Conservation (phyloP, 2,888 invertebrate genomes). For the Pterobdella sp. region DNA sequence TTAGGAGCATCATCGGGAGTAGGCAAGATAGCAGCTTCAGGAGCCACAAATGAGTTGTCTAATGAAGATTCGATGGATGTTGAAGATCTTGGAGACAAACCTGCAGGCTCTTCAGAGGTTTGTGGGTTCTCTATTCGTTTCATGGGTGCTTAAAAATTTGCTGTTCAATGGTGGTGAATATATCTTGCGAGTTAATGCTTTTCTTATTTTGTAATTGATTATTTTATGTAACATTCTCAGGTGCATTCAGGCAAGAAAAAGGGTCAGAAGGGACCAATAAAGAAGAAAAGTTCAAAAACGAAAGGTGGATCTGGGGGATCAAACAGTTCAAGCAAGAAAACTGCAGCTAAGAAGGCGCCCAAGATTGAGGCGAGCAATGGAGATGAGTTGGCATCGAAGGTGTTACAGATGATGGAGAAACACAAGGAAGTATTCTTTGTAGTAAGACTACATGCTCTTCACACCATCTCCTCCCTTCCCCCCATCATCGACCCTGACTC, state of each 20-base stretch:
- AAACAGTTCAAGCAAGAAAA: slow-evolving; percentile 84
- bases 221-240: not conserved
- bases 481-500: slow-evolving; percentile 95
- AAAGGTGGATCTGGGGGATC: slow-evolving; percentile 23
- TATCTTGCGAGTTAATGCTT: not conserved
- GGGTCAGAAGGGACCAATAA: slow-evolving; percentile 89
- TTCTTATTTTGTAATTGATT: not conserved
- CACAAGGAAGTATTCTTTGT: slow-evolving; percentile 99
- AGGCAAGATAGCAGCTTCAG: not conserved
- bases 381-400: slow-evolving; percentile 76
- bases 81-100: slow-evolving; percentile 20
- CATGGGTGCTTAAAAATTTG: not conserved
- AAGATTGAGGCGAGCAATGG: slow-evolving; percentile 71
- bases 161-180: not conserved
- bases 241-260: slow-evolving; percentile 30
- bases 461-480: slow-evolving; percentile 70
- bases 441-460: slow-evolving; percentile 89
- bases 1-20: not conserved
- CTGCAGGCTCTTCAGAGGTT: slow-evolving; percentile 10
- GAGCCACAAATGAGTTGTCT: not conserved
- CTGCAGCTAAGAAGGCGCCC: slow-evolving; percentile 58
- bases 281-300: slow-evolving; percentile 75
- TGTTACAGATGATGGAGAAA: slow-evolving; percentile 98
- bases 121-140: not conserved
- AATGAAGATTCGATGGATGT: slow-evolving; percentile 22